Base-by-base conservation (phyloP, 2,113 vertebrate species). In the Garra rufa region DNA sequence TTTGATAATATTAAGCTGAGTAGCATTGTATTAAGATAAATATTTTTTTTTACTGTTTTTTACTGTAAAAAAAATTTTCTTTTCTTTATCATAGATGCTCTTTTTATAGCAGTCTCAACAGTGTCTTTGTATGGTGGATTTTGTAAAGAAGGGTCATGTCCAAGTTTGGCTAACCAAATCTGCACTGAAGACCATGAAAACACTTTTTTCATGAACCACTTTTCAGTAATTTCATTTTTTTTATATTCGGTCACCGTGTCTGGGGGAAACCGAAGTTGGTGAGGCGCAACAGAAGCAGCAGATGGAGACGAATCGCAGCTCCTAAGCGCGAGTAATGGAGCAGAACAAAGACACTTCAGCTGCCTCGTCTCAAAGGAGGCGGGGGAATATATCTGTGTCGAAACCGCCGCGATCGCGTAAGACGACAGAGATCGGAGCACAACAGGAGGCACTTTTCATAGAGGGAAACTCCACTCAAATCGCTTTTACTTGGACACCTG, bases 271-370 rank as follows among this genome's bases (percentile, higher is more conserved):
- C n/a, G n/a, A 73, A 77, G 80, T 83, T 59, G 76, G 61, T 78
- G n/a, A 87, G 85, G 88, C 57, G 55, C 83, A 78, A 88, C 84
- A 52, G 24, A 26, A 67, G 26, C 67, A 83, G 81, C 92, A 92
- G 90, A 92, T 86, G 89, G 88, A 85, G 50, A 87, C 13, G 78
- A 91, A 71, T 85, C 26, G 3, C 26, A 28, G n/a, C 50, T 59
- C 73, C 85, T 88, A 76, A 76, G n/a, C 55, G 57, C 30, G 81
- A 84, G 84, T 89, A 89, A 93, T 81, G 87, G 85, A 38, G 55
- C 71, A 78, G 83, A 90, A 89, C 82, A 84, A 90, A 85, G 76
- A 63, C 88, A 85, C 69, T 81, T 78, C 52, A 74, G 76, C 59
- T 61, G 43, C 77, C 28, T 80, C 76, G 57, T 59, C 85, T 82